Base-by-base conservation (phyloP, 2,797 vertebrate species). In the Fistularia commersonii region DNA sequence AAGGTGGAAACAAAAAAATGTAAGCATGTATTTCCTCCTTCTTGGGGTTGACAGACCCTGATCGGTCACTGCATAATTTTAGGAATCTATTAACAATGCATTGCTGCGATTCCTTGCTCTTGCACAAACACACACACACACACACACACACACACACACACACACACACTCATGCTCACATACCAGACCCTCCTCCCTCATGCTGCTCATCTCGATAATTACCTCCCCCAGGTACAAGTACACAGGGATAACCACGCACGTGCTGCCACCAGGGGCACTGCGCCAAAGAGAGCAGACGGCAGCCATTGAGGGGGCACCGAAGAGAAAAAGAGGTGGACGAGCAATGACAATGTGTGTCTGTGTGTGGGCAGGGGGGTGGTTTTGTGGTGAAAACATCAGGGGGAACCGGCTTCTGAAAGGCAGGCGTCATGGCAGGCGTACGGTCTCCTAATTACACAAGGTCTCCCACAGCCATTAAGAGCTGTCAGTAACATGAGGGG, bases 181-280 rank as follows among this genome's bases (percentile, higher is more conserved):
- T 35, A 41, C 52, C 0, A 61, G 54, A 12, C 46, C 61, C 59
- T 51, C 72, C 72, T 72, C 54, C 49, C 44, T 66, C 66, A 51
- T 57, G 74, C 78, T 74, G 70, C 78, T 84, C 71, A 81, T 76
- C 76, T 82, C 52, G 58, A 81, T 89, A 89, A 88, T 90, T 79
- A 87, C 87, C 79, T 89, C 87, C 85, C 85, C 61, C 80, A 86
- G 85, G 86, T 83, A 80, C 59, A 0, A 32, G 51, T 71, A 74
- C 78, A 77, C 66, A 72, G 67, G 65, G 60, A 78, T 65, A 76
- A 72, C 61, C 55, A 31, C 11, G 48, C 58, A 52, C 55, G 33
- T 45, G 50, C 66, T 67, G 60, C 80, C 79, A 80, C 77, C 48
- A 41, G 79, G 80, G 83, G 72, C 78, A 81, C 65, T 71, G 77